Percentiles rank a stretch among this genome's conserved stretches.
Evolutionary conservation across 2,797 vertebrate genomes (phyloP).

Genomic region (Phrynocephalus guinanensis): DNA sequence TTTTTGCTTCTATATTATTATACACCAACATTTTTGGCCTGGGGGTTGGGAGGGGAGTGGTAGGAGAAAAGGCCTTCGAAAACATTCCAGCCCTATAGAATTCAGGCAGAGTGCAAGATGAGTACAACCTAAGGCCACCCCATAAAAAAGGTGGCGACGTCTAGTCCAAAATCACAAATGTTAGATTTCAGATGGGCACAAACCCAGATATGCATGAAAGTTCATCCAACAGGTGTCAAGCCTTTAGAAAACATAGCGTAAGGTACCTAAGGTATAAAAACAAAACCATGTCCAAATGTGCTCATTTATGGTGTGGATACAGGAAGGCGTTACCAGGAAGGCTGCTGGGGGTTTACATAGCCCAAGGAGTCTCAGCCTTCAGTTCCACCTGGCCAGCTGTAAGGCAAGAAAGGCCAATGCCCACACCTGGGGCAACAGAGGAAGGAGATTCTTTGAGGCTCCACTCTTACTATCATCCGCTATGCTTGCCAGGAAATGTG

Average conservation of each 20-base stretch:
- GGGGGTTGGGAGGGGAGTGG: neutral
- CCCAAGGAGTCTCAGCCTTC: constrained; percentile 45
- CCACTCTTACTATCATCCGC: neutral
- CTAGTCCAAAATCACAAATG: neutral
- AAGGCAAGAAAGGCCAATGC: constrained; percentile 54
- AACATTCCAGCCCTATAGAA: neutral
- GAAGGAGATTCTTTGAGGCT: constrained; percentile 26
- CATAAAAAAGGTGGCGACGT: neutral
- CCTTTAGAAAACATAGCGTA: constrained; percentile 45
- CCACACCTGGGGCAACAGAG: constrained; percentile 35
- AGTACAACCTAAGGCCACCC: neutral
- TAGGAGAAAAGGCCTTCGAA: neutral
- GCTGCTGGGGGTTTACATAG: constrained; percentile 44
- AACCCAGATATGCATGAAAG: constrained; percentile 29
- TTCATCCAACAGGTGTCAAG: neutral
- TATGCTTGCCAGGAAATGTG: constrained; percentile 46
- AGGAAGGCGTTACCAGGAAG: constrained; percentile 52
- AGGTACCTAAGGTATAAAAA: constrained; percentile 32
- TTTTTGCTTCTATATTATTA: neutral
- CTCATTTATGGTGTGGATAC: constrained; percentile 36
- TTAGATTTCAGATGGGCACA: constrained; percentile 7
- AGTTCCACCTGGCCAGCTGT: constrained; percentile 64
- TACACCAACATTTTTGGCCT: neutral
- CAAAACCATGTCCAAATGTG: constrained; percentile 62
- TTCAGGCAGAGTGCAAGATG: neutral